These are phyloP conservation scores for Propithecus deckenii DNA, from an alignment of 2,797 vertebrate genomes.

Conservation along the genomic window DNA sequence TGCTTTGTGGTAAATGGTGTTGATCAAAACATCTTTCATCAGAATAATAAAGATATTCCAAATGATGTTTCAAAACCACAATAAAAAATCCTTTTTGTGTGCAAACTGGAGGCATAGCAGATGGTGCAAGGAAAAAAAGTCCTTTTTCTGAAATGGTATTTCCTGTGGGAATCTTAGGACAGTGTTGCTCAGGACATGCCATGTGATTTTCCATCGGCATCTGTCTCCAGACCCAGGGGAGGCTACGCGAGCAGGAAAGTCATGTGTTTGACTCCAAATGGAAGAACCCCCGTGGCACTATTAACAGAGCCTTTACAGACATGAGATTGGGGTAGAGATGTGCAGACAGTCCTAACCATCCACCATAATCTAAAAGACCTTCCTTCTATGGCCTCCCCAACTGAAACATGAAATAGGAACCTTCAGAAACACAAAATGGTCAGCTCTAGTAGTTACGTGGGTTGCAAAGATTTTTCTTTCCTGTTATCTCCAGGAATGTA, in stretches of 20 bases:
- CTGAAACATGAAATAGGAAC: neutral
- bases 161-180: neutral
- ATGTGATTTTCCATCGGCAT: neutral
- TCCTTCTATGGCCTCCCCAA: neutral
- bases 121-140: neutral
- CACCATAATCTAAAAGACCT: neutral
- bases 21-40: conserved; percentile 28
- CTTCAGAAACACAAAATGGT: neutral
- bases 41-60: conserved; percentile 55
- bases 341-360: neutral
- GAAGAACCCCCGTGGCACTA: neutral
- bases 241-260: neutral
- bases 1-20: neutral
- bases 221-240: neutral
- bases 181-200: neutral
- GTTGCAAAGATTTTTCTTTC: neutral
- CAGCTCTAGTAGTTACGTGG: neutral
- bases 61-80: conserved; percentile 8
- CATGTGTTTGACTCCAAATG: neutral
- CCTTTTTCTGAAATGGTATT: neutral
- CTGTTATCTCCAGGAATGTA: neutral
- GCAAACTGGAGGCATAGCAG: neutral
- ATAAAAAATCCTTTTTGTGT: neutral
- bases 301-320: neutral
- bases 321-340: neutral